Conservation (phyloP, 2,888 invertebrate species). For the Galeopsomyia nigrocyanea region DNA sequence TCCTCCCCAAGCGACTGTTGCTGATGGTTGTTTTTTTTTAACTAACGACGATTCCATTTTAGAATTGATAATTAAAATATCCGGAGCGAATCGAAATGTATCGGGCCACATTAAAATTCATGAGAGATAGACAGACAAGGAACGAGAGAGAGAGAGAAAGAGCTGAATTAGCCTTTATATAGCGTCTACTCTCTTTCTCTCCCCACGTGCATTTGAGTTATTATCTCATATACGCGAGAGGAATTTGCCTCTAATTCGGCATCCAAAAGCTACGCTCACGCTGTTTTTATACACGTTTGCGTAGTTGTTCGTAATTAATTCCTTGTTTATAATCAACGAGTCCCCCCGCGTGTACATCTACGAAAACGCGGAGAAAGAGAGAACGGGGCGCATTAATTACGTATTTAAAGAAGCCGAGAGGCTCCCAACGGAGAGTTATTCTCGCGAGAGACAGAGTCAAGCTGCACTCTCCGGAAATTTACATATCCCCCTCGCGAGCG, state of each 20-base stretch:
- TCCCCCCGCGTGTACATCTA: no score
- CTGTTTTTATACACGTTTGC: not conserved
- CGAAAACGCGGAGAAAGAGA: no score
- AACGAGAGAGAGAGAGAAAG: not conserved
- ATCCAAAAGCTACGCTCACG: constrained; percentile 17
- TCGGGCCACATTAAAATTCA: no score
- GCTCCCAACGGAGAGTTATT: constrained; percentile 13
- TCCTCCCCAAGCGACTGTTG: no score
- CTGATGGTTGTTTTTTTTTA: no score
- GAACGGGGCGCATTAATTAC: constrained; percentile 26
- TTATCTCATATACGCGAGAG: not conserved
- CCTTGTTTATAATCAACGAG: constrained; percentile 28
- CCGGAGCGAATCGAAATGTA: no score
- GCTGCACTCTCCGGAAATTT: not conserved
- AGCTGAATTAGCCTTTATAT: constrained; percentile 10
- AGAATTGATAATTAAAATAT: no score
- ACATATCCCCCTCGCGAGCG: not conserved
- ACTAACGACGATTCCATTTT: no score
- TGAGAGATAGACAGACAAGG: no score
- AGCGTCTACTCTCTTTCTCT: constrained; percentile 1
- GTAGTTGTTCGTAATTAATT: constrained; percentile 29
- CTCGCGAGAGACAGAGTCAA: not conserved
- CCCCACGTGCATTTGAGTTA: not conserved
- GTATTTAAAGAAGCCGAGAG: constrained; percentile 2
- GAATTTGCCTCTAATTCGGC: constrained; percentile 6